Percentiles rank a stretch among this genome's conserved stretches.
Conservation (phyloP, 2,113 vertebrate species). For the Terrapene triunguis region DNA sequence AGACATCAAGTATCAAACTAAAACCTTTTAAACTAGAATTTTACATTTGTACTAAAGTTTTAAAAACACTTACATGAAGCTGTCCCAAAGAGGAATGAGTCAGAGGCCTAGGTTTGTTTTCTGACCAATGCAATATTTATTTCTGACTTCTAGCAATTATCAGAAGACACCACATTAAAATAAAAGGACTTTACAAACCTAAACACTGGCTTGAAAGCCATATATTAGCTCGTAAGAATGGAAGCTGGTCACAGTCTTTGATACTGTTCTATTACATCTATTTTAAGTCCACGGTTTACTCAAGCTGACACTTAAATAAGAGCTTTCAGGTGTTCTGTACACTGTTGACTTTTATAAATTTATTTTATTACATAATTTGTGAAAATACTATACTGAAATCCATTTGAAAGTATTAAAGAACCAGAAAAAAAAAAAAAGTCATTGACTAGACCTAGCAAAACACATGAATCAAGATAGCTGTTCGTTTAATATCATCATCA, state of each 20-base stretch:
- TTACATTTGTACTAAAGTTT: neutral
- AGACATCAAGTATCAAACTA: neutral
- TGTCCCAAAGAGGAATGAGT: neutral
- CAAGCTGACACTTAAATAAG: constrained; percentile 9
- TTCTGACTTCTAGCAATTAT: neutral
- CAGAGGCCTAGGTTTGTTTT: neutral
- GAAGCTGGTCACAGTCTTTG: neutral
- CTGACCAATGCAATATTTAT: neutral
- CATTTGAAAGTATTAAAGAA: neutral
- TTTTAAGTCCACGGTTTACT: neutral
- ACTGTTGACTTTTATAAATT: neutral
- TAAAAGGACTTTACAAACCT: neutral
- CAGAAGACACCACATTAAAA: neutral
- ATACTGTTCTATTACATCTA: neutral
- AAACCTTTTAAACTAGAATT: neutral
- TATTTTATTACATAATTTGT: neutral
- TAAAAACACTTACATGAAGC: rapidly evolving
- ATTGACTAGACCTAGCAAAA: neutral
- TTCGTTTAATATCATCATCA: neutral
- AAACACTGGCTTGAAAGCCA: neutral
- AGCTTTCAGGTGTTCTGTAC: neutral
- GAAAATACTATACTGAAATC: neutral
- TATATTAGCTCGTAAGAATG: neutral
- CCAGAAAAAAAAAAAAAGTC: neutral
- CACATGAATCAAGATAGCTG: neutral